phyloP scores from a whole-genome alignment of 2,797 vertebrate species.

The Glossophaga mutica region DNA sequence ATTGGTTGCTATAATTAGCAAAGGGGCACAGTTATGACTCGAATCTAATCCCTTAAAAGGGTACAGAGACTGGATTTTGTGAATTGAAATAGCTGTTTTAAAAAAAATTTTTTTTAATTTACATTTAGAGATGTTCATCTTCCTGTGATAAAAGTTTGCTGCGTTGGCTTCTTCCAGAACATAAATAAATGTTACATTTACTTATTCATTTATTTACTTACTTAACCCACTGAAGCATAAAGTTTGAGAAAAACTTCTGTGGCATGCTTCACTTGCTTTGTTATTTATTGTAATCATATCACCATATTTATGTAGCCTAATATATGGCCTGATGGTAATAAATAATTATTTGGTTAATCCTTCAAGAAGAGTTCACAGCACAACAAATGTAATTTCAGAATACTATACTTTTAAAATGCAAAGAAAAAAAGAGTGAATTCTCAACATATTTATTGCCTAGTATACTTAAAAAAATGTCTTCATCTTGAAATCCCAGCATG shows the following conservation, averaged over 20 bases:
- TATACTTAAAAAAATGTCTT: not conserved
- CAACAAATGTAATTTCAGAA: not conserved
- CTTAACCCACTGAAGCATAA: not conserved
- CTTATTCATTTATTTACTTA: not conserved
- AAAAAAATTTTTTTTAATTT: not conserved
- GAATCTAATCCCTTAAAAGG: not conserved
- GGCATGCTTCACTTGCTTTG: not conserved
- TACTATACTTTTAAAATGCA: not conserved
- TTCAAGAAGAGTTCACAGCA: not conserved
- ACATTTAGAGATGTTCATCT: not conserved
- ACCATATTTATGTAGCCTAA: not conserved
- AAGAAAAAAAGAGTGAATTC: not conserved
- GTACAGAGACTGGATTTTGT: not conserved
- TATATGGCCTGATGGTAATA: not conserved
- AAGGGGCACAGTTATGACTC: not conserved
- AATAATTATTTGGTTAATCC: not conserved
- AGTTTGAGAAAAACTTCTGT: not conserved
- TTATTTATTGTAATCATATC: not conserved
- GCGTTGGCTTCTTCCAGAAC: not conserved
- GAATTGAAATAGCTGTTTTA: not conserved
- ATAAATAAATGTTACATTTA: not conserved
- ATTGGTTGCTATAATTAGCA: not conserved
- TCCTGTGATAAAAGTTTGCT: not conserved
- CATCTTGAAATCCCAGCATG: not conserved
- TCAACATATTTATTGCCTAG: not conserved